Evolutionary conservation across 2,113 vertebrate genomes (phyloP).

Genomic region (Myodes glareolus): DNA sequence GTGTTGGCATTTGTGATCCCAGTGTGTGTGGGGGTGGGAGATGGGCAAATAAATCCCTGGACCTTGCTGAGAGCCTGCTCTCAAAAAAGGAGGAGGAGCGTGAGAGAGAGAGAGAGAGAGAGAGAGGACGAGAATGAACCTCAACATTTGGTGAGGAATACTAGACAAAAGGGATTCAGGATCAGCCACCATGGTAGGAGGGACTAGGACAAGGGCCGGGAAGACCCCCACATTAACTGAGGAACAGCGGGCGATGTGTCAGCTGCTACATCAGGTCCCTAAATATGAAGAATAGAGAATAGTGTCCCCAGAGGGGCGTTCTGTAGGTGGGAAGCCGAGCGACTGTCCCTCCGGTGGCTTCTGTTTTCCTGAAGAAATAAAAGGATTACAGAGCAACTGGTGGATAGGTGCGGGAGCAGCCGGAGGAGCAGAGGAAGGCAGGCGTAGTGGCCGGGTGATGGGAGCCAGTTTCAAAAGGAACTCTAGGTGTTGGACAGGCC

Average conservation of each 20-base stretch:
- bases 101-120: not conserved
- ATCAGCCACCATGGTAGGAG: not conserved
- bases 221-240: not conserved
- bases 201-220: not conserved
- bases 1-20: not conserved
- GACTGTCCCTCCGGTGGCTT: not conserved
- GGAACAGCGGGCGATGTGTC: not conserved
- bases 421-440: not conserved
- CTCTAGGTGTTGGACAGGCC: not conserved
- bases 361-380: conserved; percentile 38
- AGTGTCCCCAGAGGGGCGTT: not conserved
- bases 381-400: not conserved
- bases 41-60: not conserved
- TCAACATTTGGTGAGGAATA: not conserved
- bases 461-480: not conserved
- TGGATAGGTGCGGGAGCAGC: not conserved
- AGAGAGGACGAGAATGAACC: not conserved
- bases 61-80: not conserved
- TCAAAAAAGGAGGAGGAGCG: not conserved
- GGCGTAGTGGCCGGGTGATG: not conserved
- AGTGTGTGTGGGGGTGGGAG: not conserved
- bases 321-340: not conserved
- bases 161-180: conserved; percentile 14
- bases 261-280: not conserved
- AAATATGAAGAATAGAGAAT: not conserved